Evolutionary conservation across 2,113 vertebrate species (phyloP).

Genomic region (Entelurus aequoreus): DNA sequence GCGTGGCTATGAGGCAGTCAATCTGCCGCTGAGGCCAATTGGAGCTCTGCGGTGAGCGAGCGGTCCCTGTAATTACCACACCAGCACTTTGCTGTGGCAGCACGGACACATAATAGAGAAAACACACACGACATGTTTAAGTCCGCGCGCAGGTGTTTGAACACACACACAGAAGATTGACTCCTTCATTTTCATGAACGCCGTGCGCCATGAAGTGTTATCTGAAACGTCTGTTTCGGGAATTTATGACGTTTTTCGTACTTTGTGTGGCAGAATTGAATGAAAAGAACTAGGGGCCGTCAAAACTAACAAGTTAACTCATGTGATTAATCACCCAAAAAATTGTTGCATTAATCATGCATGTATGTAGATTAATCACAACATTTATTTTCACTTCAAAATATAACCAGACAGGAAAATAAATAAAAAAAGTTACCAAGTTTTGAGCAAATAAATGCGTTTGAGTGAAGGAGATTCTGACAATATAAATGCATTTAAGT

Average conservation of each 20-base stretch:
- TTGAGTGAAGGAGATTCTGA: no score
- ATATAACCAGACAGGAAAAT: no score
- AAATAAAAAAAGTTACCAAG: no score
- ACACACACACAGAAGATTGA: slow-evolving; percentile 13
- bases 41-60: slow-evolving; percentile 40
- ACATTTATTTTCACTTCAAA: no score
- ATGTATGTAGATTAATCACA: no score
- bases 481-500: no score
- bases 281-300: no score
- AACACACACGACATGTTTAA: slow-evolving; percentile 17
- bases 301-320: no score
- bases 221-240: not conserved
- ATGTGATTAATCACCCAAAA: no score
- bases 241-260: not conserved
- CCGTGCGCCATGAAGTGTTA: not conserved
- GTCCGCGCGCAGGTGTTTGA: slow-evolving; percentile 41
- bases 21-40: slow-evolving; percentile 60
- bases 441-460: no score
- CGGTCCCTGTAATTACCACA: slow-evolving; percentile 38
- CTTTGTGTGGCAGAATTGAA: not conserved
- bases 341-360: no score
- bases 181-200: slow-evolving; percentile 17
- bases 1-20: slow-evolving; percentile 66
- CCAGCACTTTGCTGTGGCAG: slow-evolving; percentile 30
- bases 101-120: slow-evolving; percentile 22